A percentile compares a stretch with the other conserved stretches of the same genome.
Conservation (phyloP, 2,888 invertebrate genomes). For the Julus scandinavius region DNA sequence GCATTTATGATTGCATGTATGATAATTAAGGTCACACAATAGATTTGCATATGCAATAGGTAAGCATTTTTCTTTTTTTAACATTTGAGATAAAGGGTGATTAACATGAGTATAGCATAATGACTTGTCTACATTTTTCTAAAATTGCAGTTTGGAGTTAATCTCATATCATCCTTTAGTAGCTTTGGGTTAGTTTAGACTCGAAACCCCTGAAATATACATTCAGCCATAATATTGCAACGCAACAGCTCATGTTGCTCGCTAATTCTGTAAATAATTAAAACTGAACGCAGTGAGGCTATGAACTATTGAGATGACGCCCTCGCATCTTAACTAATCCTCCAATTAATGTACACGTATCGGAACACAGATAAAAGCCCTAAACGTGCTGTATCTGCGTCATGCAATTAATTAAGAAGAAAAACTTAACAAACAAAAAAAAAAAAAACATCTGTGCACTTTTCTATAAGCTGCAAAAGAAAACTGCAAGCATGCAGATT, state of each 20-base stretch:
- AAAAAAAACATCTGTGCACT: not conserved
- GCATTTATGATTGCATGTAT: no score
- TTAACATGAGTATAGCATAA: not conserved
- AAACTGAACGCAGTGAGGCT: not conserved
- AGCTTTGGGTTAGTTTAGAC: not conserved
- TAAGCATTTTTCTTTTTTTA: no score
- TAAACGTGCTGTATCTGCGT: not conserved
- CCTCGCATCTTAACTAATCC: not conserved
- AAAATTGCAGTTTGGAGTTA: no score
- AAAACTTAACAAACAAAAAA: not conserved
- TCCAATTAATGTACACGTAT: constrained; percentile 3
- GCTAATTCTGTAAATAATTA: not conserved
- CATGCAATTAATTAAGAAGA: not conserved
- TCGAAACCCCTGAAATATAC: not conserved
- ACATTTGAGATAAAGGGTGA: no score
- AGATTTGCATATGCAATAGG: no score
- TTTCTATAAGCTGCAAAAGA: not conserved
- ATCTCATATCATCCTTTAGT: no score
- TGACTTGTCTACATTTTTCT: not conserved
- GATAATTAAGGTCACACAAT: no score
- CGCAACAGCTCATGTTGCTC: not conserved
- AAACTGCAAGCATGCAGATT: not conserved
- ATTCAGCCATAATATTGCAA: not conserved
- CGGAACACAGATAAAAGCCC: not conserved
- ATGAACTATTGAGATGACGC: not conserved